Conservation (phyloP, 2,113 vertebrate genomes). For the Condylura cristata region DNA sequence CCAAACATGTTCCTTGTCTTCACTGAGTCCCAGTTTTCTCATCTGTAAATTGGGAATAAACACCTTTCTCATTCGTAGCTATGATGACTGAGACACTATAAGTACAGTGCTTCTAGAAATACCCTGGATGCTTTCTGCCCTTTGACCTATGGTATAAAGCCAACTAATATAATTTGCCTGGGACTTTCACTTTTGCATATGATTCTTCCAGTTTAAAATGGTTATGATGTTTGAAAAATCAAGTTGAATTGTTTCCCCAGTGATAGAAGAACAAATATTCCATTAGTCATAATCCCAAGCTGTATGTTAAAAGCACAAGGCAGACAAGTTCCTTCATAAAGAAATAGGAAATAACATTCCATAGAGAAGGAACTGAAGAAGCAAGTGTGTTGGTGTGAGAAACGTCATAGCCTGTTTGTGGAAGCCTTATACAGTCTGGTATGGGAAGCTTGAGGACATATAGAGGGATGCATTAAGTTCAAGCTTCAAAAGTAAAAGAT, state of each 20-base stretch:
- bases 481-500: background rate
- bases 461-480: background rate
- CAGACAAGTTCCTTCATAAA: background rate
- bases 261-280: background rate
- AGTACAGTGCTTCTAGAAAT: background rate
- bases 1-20: background rate
- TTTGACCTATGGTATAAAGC: background rate
- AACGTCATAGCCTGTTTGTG: background rate
- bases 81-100: background rate
- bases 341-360: background rate
- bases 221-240: background rate
- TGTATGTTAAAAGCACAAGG: background rate
- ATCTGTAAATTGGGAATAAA: slow-evolving; percentile 3
- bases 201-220: background rate
- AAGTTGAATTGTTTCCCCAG: background rate
- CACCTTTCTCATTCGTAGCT: background rate
- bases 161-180: background rate
- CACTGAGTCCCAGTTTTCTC: background rate
- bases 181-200: background rate
- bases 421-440: background rate
- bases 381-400: background rate
- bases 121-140: background rate
- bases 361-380: background rate
- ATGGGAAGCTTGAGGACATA: background rate
- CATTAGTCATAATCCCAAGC: slow-evolving; percentile 3